These are phyloP conservation scores for Mesembrinibis cayennensis DNA, from an alignment of 2,113 vertebrate species.

Conservation along the genomic window DNA sequence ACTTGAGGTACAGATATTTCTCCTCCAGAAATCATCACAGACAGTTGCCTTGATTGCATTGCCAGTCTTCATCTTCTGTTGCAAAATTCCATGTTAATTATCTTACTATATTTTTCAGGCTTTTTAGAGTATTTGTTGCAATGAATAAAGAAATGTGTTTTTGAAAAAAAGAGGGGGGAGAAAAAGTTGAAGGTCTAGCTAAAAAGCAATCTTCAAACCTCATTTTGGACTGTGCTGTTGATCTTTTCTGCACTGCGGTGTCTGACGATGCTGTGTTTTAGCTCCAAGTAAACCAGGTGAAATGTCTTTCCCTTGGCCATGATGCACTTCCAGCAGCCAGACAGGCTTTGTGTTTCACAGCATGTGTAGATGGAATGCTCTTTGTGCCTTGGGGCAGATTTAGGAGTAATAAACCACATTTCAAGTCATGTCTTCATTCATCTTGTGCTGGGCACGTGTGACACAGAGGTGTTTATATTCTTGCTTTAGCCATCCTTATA, in stretches of 20 bases:
- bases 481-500: conserved; percentile 4
- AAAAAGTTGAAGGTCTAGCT: background rate
- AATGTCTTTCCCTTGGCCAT: background rate
- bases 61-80: background rate
- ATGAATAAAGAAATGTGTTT: background rate
- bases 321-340: background rate
- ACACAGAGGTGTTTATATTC: conserved; percentile 34
- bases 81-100: background rate
- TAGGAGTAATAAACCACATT: background rate
- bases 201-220: background rate
- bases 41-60: background rate
- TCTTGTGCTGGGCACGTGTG: conserved; percentile 12
- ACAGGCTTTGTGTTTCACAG: background rate
- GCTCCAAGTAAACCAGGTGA: background rate
- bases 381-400: background rate
- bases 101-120: background rate
- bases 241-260: background rate
- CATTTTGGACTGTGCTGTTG: background rate
- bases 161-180: background rate
- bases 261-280: background rate
- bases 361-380: background rate
- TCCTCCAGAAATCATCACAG: background rate
- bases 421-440: conserved; percentile 17
- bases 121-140: background rate
- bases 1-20: background rate